Base-by-base conservation (phyloP, 2,888 invertebrate genomes). In the Lasioglossum leucozonium region DNA sequence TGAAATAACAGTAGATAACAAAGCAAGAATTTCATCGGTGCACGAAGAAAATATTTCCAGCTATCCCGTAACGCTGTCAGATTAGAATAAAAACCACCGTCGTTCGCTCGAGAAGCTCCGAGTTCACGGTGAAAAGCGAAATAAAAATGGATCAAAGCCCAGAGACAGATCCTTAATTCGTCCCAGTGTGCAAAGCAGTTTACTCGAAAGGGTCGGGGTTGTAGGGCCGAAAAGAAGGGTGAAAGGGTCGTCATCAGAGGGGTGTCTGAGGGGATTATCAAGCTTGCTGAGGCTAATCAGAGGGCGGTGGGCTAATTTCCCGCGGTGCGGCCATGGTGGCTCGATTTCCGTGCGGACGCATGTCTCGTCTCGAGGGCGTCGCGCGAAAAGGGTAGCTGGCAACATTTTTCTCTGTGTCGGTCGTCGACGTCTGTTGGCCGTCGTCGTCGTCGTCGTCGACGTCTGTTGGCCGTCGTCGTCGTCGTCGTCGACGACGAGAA, bases 331-430 rank as follows among this genome's bases (percentile, higher is more conserved):
- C n/a, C n/a, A n/a, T 10, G 65, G 69, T 74, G 58, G 40, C 79
- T n/a, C 18, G 65, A 85, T 85, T 72, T 81, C 58, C 62, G 65
- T 55, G 81, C 71, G 74, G 72, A 79, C 79, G 77, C 79, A 75
- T 77, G 71, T n/a, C 26, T 55, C 51, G 83, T 86, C 83, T 86
- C 81, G 47, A 87, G 87, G 62, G 86, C 47, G 37, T 55, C 74
- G 62, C 44, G 55, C 58, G 74, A 51, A 72, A 75, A 87, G 65
- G 72, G 76, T 74, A 51, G 79, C 30, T n/a, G n/a, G 51, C 8
- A 67, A 78, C 62, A 30, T 74, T 86, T 82, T 83, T 81, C 72
- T 76, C 79, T 58, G 67, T 13, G 76, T 55, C 51, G 79, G 65
- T 47, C 75, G 77, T 75, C 71, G 75, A 72, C 67, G 74, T 73